Evolutionary conservation across 1,140 invertebrate species (phyloP), one percentile per base, ranked within the genome.

Genomic region (Lepidurus packardi): DNA sequence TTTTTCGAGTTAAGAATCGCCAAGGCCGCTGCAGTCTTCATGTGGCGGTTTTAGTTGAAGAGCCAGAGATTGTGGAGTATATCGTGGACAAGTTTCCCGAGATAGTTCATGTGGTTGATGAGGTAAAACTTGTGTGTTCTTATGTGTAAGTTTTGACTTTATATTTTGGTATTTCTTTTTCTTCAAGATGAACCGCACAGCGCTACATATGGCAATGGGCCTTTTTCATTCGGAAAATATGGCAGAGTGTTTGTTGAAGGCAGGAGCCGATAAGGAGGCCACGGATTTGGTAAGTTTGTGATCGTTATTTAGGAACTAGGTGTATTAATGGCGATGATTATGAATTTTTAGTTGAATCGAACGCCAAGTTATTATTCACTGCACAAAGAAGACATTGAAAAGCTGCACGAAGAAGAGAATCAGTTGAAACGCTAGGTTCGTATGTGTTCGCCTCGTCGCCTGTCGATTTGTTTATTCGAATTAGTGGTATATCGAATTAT

Each of bases 281-380:
- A 94, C 94, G 84, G 94, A 96, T 86, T 86, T 96, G 83, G 89
- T 90, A 82, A 84, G 84, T 83, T 75, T 75, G 24, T 24, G 34
- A 41, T 21, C 16, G 3, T 21, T 75, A 3, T 75, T 73, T 73
- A 73, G 16, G 65, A 73, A n/a, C 65, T 3, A 73, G 16, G 24
- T 73, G 24, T 4, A n/a, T 1, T 73, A n/a, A n/a, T 24, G n/a
- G 3, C 78, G 74, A 77, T 53, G 25, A 74, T 79, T 24, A 13
- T 45, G 73, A 4, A 24, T 42, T 8, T 80, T 13, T 82, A 90
- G 83, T 94, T 92, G 88, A 93, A 93, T 77, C 88, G 93, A 75
- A 93, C 94, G 83, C 93, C 94, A 1, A 93, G 92, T n/a, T 95
- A 94, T 84, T 96, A 95, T 84, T 96, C 94, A 82, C 93, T 95